These are phyloP conservation scores for Stenurella melanura DNA, from an alignment of 2,888 invertebrate species.

Conservation along the genomic window DNA sequence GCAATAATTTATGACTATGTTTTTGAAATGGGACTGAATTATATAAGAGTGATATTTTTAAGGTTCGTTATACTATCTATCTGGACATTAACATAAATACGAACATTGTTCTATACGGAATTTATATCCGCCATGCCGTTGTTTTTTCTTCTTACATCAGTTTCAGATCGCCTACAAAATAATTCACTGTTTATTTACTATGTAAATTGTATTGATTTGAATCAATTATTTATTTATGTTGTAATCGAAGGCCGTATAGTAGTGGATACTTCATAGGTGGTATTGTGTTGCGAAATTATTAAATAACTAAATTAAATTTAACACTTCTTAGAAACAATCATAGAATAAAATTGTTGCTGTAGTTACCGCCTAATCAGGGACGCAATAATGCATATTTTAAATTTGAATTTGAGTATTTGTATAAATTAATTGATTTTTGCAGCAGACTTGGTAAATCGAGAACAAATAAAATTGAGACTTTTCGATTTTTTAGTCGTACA, in stretches of 20 bases:
- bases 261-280: constrained; percentile 19
- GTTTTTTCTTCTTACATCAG: constrained; percentile 1
- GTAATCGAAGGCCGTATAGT: constrained; percentile 20
- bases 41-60: constrained; percentile 2
- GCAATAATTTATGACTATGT: not conserved
- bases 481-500: too few relatives aligned
- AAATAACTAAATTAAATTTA: constrained; percentile 12
- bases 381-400: not conserved
- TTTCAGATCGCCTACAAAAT: constrained; percentile 30
- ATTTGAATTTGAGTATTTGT: too few relatives aligned
- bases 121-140: constrained; percentile 14
- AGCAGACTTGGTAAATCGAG: too few relatives aligned
- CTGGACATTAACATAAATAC: not conserved
- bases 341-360: constrained; percentile 3
- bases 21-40: constrained; percentile 1
- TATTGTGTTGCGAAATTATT: constrained; percentile 12
- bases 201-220: constrained; percentile 20
- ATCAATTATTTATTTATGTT: constrained; percentile 30
- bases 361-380: not conserved
- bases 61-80: not conserved
- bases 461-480: too few relatives aligned
- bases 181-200: constrained; percentile 24
- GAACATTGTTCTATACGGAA: not conserved
- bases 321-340: constrained; percentile 11
- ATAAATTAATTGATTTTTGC: too few relatives aligned